Percentiles rank a stretch among this genome's conserved stretches.
These are phyloP conservation scores for Autographa gamma DNA, from an alignment of 2,888 invertebrate species.

Conservation along the genomic window DNA sequence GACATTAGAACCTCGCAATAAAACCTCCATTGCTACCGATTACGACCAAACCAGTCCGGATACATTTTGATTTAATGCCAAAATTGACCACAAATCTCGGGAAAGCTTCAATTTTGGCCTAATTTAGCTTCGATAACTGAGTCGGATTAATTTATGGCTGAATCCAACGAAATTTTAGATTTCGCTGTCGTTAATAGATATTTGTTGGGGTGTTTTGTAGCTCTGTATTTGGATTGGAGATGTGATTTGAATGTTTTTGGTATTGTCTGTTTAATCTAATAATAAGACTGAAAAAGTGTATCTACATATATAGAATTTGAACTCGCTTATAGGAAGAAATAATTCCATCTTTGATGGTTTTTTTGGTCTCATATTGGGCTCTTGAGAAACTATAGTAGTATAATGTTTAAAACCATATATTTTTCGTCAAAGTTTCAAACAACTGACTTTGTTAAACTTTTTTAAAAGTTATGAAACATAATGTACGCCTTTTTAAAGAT, in stretches of 20 bases:
- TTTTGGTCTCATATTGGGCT: no score
- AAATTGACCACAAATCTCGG: constrained; percentile 47
- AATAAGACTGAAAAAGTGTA: no score
- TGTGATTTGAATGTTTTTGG: background rate
- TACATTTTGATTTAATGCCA: constrained; percentile 57
- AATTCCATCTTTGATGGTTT: no score
- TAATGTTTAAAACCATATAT: no score
- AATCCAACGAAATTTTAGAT: constrained; percentile 44
- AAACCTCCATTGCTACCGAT: constrained; percentile 20
- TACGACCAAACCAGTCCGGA: constrained; percentile 38
- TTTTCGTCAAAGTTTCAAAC: no score
- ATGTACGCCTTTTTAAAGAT: no score
- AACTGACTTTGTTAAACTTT: no score
- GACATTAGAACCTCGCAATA: constrained; percentile 38
- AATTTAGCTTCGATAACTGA: constrained; percentile 52
- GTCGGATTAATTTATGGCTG: constrained; percentile 49
- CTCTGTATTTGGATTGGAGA: background rate
- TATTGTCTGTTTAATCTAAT: background rate
- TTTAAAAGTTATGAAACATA: no score
- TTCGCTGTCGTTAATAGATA: constrained; percentile 8
- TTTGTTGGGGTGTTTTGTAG: background rate
- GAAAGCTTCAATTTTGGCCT: constrained; percentile 47
- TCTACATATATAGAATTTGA: no score
- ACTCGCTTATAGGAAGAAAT: no score
- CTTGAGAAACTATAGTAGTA: no score